Evolutionary conservation across 2,888 invertebrate species (phyloP).

Genomic region (Nymphalis polychloros): DNA sequence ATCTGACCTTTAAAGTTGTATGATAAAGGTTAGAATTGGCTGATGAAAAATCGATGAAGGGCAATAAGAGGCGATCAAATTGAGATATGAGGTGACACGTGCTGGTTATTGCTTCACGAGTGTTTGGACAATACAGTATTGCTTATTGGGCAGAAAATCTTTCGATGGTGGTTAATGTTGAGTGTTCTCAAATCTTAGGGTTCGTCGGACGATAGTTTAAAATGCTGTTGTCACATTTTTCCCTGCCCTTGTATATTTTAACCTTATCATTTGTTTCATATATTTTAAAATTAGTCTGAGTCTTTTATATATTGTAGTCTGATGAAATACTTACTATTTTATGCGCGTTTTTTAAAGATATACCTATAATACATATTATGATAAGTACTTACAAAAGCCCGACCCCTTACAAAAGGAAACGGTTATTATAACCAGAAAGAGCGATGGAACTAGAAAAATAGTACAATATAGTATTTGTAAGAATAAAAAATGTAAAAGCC

Average conservation of each 20-base stretch:
- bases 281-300: not conserved
- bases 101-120: conserved; percentile 76
- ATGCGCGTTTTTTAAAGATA: not conserved
- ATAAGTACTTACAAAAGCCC: too few relatives aligned
- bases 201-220: not conserved
- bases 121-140: conserved; percentile 77
- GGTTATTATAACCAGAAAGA: too few relatives aligned
- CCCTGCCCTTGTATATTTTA: not conserved
- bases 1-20: conserved; percentile 28
- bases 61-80: conserved; percentile 65
- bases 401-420: too few relatives aligned
- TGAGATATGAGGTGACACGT: conserved; percentile 77
- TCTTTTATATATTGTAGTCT: too few relatives aligned
- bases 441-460: too few relatives aligned
- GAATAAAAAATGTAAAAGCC: too few relatives aligned
- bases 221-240: not conserved
- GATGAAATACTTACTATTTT: not conserved
- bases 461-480: too few relatives aligned
- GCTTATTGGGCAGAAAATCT: conserved; percentile 72
- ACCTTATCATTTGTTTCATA: not conserved
- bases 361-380: too few relatives aligned
- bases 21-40: conserved; percentile 31
- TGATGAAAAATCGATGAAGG: conserved; percentile 40
- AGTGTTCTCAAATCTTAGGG: conserved; percentile 4
- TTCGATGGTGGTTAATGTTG: conserved; percentile 32